These are phyloP conservation scores for Brachylomia viminalis DNA, from an alignment of 2,888 invertebrate species.

Conservation along the genomic window DNA sequence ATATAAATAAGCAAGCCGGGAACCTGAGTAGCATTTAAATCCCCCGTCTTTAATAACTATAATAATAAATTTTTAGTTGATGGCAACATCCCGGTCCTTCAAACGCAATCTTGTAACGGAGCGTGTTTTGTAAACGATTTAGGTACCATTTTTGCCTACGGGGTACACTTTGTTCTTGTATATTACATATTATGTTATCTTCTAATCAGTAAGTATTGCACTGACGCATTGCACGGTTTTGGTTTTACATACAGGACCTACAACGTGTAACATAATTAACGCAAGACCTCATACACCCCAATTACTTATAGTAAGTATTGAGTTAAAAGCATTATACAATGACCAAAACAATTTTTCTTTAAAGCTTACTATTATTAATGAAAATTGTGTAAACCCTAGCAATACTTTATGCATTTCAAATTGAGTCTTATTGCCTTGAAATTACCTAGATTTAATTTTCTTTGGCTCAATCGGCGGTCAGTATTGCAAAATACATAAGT, in stretches of 20 bases:
- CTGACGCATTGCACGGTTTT: constrained; percentile 35
- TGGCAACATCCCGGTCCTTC: constrained; percentile 53
- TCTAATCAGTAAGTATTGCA: constrained; percentile 25
- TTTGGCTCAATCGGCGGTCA: too few species aligned
- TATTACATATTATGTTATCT: constrained; percentile 33
- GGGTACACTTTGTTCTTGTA: constrained; percentile 23
- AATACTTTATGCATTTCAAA: too few species aligned
- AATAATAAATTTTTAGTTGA: constrained; percentile 63
- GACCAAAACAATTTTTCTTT: too few species aligned
- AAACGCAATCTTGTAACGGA: constrained; percentile 52
- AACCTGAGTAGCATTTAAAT: constrained; percentile 57
- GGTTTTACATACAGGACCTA: constrained; percentile 10
- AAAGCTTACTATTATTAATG: too few species aligned
- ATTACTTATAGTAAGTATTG: too few species aligned
- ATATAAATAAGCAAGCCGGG: constrained; percentile 49
- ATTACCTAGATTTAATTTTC: too few species aligned
- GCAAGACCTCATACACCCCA: too few species aligned
- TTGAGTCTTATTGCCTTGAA: too few species aligned
- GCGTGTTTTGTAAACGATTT: constrained; percentile 56
- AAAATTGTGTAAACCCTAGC: too few species aligned
- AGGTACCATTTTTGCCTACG: constrained; percentile 46
- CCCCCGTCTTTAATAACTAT: constrained; percentile 59
- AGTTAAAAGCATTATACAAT: too few species aligned
- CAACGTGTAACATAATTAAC: too few species aligned
- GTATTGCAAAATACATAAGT: too few species aligned